Conservation (phyloP, 1,140 invertebrate species). For the Oppia nitens region DNA sequence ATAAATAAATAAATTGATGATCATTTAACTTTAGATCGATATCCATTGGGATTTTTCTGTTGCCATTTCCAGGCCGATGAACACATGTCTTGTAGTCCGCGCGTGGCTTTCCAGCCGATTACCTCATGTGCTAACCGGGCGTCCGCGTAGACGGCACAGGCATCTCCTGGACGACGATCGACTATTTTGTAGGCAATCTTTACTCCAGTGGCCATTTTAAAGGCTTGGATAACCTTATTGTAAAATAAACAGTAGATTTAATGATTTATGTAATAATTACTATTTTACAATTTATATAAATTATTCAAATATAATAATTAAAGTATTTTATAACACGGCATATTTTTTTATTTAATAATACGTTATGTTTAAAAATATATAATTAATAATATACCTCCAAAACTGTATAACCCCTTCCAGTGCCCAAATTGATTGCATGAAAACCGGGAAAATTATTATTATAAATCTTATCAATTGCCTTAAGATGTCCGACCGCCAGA, state of each 20-base stretch:
- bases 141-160: constrained; percentile 73
- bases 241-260: neutral
- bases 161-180: constrained; percentile 59
- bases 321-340: no score
- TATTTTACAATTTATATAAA: no score
- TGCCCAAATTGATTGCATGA: constrained; percentile 85
- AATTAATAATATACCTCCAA: constrained; percentile 45
- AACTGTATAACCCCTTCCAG: constrained; percentile 81
- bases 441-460: constrained; percentile 27
- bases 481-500: constrained; percentile 76
- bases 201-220: constrained; percentile 51
- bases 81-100: constrained; percentile 70
- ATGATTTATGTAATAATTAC: no score
- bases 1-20: no score
- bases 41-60: constrained; percentile 66
- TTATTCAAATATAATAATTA: no score
- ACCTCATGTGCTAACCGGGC: constrained; percentile 51
- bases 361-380: no score
- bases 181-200: constrained; percentile 57
- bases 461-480: constrained; percentile 50
- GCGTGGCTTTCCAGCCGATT: constrained; percentile 62
- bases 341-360: no score
- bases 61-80: constrained; percentile 82
- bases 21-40: no score
- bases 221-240: constrained; percentile 46